Evolutionary conservation across 2,797 vertebrate genomes (phyloP), one percentile per base, ranked within the genome.

Genomic region (Melanotaenia nigrans): DNA sequence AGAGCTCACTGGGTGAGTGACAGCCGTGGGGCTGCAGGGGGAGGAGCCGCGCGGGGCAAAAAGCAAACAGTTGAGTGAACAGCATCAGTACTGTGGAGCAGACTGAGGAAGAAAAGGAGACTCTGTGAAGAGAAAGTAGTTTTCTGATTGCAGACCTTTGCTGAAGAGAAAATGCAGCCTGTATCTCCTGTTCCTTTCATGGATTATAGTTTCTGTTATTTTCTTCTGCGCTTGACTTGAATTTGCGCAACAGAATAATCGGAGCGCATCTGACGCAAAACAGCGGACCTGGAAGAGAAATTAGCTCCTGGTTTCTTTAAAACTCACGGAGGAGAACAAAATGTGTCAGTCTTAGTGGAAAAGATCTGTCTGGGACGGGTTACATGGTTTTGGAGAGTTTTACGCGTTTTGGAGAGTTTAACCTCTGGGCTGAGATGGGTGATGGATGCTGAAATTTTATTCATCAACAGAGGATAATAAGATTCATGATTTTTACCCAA

Each of bases 11-110:
- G 73, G 66, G 78, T 87, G 91, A 89, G 75, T 78, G 75, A 57
- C 67, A 68, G 74, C 77, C 65, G 75, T 79, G 84, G 90, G 92
- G 90, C 87, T 87, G 87, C 4, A 68, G 85, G 68, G 77, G 87
- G 87, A 86, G 91, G 88, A 38, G 83, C 93, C 94, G 95, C 94
- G 95, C 94, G 91, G 57, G 74, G 65, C 22, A n/a, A 96, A 96
- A 97, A 91, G 95, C 92, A 92, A 92, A 87, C 69, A 91, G 90
- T 95, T 64, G 95, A 90, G 94, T 94, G 94, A 92, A 87, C 88
- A 51, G 87, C 90, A 91, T 93, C 96, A 97, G 96, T 95, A 91
- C 92, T 83, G 77, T 71, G 69, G 56, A 83, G 74, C 36, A 89
- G 92, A 93, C 20, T 20, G 45, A 5, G 20, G 45, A n/a, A 10